Evolutionary conservation across 1,140 invertebrate genomes (phyloP).

Genomic region (Matsumurasca onukii): DNA sequence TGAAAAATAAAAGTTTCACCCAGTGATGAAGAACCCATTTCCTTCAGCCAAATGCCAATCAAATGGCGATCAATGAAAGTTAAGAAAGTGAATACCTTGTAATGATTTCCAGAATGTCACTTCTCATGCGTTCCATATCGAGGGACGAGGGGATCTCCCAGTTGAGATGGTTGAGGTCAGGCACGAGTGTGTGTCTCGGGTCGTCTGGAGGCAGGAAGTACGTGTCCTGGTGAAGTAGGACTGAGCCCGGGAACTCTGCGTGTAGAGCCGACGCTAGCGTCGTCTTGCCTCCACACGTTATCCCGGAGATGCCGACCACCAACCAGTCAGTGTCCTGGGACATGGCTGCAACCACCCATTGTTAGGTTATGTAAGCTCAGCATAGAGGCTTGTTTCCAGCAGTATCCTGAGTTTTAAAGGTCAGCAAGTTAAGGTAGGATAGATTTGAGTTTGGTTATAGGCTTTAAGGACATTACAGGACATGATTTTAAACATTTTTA

Average conservation of each 20-base stretch:
- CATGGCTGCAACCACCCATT: background rate
- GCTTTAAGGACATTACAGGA: too few relatives aligned
- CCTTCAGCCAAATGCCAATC: too few relatives aligned
- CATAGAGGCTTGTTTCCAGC: too few relatives aligned
- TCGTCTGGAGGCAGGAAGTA: constrained; percentile 72
- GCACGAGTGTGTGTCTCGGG: constrained; percentile 62
- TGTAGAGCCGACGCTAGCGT: constrained; percentile 62
- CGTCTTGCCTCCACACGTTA: constrained; percentile 80
- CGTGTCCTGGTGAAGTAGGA: constrained; percentile 70
- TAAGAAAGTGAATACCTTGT: too few relatives aligned
- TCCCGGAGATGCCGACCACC: constrained; percentile 71
- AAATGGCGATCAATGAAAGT: too few relatives aligned
- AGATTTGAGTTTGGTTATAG: too few relatives aligned
- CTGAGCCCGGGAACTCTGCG: constrained; percentile 54
- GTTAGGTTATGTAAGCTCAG: too few relatives aligned
- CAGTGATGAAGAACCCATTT: too few relatives aligned
- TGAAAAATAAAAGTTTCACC: too few relatives aligned
- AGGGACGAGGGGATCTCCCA: constrained; percentile 73
- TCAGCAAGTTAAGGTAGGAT: too few relatives aligned
- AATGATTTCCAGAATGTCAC: constrained; percentile 53
- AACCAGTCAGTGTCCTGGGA: constrained; percentile 57
- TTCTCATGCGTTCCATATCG: constrained; percentile 71
- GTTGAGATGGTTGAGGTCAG: constrained; percentile 71
- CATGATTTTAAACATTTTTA: too few relatives aligned
- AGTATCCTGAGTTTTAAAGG: too few relatives aligned